Evolutionary conservation across 2,797 vertebrate species (phyloP).

Genomic region (Apodemus agrarius): DNA sequence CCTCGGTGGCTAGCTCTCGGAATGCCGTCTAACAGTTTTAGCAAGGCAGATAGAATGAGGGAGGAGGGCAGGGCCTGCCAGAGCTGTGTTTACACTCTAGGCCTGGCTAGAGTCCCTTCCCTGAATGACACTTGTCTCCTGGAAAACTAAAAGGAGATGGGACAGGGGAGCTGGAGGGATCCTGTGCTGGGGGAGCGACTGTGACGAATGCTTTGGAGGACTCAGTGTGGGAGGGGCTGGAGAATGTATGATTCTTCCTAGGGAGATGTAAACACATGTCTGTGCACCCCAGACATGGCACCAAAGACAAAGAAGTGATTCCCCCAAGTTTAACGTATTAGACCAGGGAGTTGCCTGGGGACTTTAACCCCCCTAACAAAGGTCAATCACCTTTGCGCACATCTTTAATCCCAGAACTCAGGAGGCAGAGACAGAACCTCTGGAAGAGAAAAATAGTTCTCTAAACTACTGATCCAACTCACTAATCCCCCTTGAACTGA

Average conservation of each 20-base stretch:
- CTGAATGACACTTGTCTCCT: background rate
- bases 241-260: background rate
- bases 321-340: background rate
- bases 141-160: background rate
- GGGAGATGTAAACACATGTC: background rate
- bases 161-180: background rate
- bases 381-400: background rate
- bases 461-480: background rate
- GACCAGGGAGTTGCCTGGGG: no score
- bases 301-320: background rate
- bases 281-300: background rate
- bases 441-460: background rate
- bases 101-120: background rate
- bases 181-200: no score
- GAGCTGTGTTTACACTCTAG: background rate
- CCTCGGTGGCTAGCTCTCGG: background rate
- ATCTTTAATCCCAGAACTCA: no score
- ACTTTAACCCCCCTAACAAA: background rate
- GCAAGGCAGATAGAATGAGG: background rate
- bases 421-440: background rate
- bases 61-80: background rate
- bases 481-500: background rate
- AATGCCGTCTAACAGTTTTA: background rate
- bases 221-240: background rate
- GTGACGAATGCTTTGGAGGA: background rate